These are phyloP conservation scores for Pangasius macronema DNA, from an alignment of 2,797 vertebrate genomes.

Conservation along the genomic window DNA sequence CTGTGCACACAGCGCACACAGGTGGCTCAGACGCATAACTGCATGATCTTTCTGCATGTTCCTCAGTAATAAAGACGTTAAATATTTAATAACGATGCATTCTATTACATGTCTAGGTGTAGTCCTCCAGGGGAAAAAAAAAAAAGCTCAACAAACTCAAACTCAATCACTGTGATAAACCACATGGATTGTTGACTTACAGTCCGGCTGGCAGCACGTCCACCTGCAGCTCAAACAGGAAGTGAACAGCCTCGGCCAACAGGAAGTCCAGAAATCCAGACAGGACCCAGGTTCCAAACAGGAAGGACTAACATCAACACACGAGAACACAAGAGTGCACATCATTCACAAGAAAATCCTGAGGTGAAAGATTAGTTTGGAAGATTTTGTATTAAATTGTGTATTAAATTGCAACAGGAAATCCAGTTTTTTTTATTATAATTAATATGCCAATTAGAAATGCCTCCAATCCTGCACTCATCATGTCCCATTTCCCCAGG, in stretches of 20 bases:
- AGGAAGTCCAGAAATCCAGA: constrained; percentile 86
- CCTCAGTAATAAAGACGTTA: background rate
- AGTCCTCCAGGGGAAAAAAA: background rate
- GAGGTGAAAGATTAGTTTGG: background rate
- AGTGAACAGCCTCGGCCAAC: constrained; percentile 78
- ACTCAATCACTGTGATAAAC: background rate
- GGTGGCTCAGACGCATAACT: background rate
- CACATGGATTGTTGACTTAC: constrained; percentile 77
- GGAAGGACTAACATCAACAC: constrained; percentile 82
- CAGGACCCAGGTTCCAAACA: constrained; percentile 89
- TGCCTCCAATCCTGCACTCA: background rate
- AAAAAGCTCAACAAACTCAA: too few species aligned
- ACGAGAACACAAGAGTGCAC: background rate
- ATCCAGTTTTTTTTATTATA: background rate
- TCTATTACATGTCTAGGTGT: background rate
- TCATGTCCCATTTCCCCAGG: background rate
- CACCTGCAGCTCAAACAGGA: constrained; percentile 81
- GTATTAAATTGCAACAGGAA: background rate
- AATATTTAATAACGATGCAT: background rate
- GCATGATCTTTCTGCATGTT: background rate
- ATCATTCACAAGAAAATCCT: background rate
- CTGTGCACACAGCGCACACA: background rate
- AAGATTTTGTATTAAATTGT: background rate
- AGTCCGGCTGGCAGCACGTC: constrained; percentile 89
- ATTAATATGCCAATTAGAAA: background rate